Conservation (phyloP, 2,113 vertebrate genomes). For the Xyliphius kryptos region DNA sequence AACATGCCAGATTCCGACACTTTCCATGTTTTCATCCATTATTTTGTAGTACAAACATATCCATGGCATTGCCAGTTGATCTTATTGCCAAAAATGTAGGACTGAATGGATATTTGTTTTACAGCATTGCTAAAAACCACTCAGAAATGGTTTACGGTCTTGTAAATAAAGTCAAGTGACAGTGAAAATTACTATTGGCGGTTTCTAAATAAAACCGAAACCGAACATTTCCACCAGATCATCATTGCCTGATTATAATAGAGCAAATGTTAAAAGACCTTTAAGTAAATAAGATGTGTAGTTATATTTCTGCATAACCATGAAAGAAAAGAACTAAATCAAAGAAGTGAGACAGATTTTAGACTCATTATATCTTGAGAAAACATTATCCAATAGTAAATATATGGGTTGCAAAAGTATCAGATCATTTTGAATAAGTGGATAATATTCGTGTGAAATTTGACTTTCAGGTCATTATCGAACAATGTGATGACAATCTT, state of each 20-base stretch:
- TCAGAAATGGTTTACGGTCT: constrained; percentile 16
- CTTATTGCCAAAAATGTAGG: constrained; percentile 34
- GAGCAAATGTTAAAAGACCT: too few species aligned
- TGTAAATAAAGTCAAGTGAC: constrained; percentile 35
- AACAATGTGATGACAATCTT: too few species aligned
- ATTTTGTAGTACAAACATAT: constrained; percentile 48
- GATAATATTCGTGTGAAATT: too few species aligned
- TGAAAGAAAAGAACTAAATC: too few species aligned
- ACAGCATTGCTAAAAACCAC: constrained; percentile 16
- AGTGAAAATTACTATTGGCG: constrained; percentile 23
- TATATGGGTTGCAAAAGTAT: too few species aligned
- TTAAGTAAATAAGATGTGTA: too few species aligned
- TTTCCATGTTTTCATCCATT: constrained; percentile 38
- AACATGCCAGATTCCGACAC: constrained; percentile 30
- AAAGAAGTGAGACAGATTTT: too few species aligned
- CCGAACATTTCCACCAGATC: constrained; percentile 20
- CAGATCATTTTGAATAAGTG: too few species aligned
- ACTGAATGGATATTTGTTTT: constrained; percentile 34
- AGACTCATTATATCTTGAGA: too few species aligned
- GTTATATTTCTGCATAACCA: too few species aligned
- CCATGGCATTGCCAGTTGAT: constrained; percentile 43
- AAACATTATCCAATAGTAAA: too few species aligned
- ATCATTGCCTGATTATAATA: constrained; percentile 17
- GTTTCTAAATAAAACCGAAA: constrained; percentile 25
- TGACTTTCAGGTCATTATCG: too few species aligned